A percentile compares a stretch with the other conserved stretches of the same genome.
These are phyloP conservation scores for Magallana angulata DNA, from an alignment of 1,140 invertebrate genomes.

Conservation along the genomic window DNA sequence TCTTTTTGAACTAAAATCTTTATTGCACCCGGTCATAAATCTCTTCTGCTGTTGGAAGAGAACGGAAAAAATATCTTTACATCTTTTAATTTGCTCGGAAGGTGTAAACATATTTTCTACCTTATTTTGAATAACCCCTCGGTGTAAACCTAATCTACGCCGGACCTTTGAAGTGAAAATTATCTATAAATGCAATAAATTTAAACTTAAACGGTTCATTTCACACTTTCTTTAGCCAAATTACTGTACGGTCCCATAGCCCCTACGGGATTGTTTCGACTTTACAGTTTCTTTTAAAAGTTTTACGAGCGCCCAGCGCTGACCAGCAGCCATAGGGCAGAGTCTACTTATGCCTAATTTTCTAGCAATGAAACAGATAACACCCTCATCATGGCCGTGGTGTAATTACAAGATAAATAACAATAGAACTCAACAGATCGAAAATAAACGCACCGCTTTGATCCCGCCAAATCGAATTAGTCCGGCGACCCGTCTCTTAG, in stretches of 20 bases:
- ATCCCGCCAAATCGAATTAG: conserved; percentile 36
- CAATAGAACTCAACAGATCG: conserved; percentile 36
- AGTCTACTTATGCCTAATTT: conserved; percentile 26
- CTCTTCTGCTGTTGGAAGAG: background rate
- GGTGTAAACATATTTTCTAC: conserved; percentile 38
- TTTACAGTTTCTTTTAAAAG: conserved; percentile 34
- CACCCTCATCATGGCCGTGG: background rate
- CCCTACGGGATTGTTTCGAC: conserved; percentile 5
- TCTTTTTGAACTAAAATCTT: conserved; percentile 7
- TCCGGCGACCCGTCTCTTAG: background rate
- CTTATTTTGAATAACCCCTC: conserved; percentile 6
- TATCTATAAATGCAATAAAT: conserved; percentile 41
- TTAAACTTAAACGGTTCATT: conserved; percentile 41
- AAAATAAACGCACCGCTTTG: conserved; percentile 39
- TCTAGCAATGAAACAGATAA: conserved; percentile 36
- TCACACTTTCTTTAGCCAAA: conserved; percentile 24
- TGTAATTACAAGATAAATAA: conserved; percentile 38
- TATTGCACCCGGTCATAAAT: conserved; percentile 29
- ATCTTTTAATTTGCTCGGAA: conserved; percentile 27
- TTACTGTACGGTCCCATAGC: background rate
- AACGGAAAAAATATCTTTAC: conserved; percentile 24
- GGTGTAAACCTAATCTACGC: conserved; percentile 23
- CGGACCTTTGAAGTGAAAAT: conserved; percentile 24
- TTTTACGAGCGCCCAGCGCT: conserved; percentile 13
- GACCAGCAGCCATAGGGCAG: conserved; percentile 6